Evolutionary conservation across 2,113 vertebrate genomes (phyloP).

Genomic region (Channa argus): DNA sequence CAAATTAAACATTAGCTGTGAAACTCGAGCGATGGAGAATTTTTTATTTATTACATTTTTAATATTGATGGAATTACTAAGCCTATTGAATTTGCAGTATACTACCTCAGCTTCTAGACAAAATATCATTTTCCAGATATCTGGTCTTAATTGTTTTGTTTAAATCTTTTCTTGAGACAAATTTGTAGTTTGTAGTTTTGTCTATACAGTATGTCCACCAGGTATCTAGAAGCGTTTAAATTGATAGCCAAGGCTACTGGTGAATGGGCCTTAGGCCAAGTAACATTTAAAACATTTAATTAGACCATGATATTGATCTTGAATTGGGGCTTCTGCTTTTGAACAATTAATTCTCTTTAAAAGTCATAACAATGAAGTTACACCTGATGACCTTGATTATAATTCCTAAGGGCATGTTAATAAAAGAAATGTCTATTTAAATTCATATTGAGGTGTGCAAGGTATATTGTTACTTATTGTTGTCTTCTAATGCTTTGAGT

Average conservation of each 20-base stretch:
- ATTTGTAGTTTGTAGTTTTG: conserved; percentile 1
- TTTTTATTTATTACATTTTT: too few relatives aligned
- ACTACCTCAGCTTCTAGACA: neutral
- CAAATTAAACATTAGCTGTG: too few relatives aligned
- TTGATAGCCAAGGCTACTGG: conserved; percentile 15
- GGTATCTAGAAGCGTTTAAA: conserved; percentile 18
- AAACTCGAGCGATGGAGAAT: neutral
- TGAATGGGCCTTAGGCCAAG: neutral
- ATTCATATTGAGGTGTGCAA: neutral
- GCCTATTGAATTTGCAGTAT: neutral
- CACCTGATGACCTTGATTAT: conserved; percentile 2
- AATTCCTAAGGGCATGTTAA: neutral
- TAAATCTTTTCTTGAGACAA: neutral
- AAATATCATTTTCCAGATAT: conserved; percentile 11
- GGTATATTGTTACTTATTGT: neutral
- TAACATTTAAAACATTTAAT: conserved; percentile 40
- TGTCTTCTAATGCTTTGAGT: neutral
- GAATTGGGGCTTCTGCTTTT: conserved; percentile 4
- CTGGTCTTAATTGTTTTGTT: neutral
- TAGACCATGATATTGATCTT: conserved; percentile 34
- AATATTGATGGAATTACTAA: neutral
- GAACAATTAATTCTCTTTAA: neutral
- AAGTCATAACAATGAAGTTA: conserved; percentile 4
- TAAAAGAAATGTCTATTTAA: neutral
- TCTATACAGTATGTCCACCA: neutral